These are phyloP conservation scores for Piaya cayana DNA, from an alignment of 2,113 vertebrate species.

Conservation along the genomic window DNA sequence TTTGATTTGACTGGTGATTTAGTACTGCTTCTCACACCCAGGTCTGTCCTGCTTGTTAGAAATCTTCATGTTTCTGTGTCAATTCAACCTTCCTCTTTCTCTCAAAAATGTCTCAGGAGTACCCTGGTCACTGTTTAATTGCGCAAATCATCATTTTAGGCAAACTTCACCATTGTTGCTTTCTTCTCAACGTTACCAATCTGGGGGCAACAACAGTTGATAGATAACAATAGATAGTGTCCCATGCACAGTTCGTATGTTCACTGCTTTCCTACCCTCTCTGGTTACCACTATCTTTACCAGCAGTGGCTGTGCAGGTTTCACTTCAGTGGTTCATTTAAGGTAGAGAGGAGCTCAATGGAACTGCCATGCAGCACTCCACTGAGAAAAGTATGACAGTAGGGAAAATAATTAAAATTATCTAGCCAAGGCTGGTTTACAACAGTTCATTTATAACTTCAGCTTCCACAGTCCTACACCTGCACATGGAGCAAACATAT, in stretches of 20 bases:
- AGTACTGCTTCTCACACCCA: neutral
- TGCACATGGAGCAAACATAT: neutral
- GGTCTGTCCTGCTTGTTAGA: neutral
- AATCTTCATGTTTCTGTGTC: neutral
- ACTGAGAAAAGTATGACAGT: neutral
- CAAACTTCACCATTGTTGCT: neutral
- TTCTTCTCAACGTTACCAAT: neutral
- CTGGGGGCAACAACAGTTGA: neutral
- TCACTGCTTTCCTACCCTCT: neutral
- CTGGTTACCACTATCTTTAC: too few species aligned
- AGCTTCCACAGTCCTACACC: neutral
- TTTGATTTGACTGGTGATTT: neutral
- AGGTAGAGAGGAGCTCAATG: neutral
- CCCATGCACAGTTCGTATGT: accelerated
- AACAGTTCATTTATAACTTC: neutral
- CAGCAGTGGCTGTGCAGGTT: accelerated
- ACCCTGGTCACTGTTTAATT: neutral
- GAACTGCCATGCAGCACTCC: neutral
- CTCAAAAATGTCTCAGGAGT: neutral
- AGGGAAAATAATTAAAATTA: neutral
- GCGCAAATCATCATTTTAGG: neutral
- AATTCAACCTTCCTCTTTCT: neutral
- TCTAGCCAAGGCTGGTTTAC: neutral
- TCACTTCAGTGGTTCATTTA: accelerated
- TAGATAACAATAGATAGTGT: neutral